These are phyloP conservation scores for Noctua comes DNA, from an alignment of 2,888 invertebrate species.

Conservation along the genomic window DNA sequence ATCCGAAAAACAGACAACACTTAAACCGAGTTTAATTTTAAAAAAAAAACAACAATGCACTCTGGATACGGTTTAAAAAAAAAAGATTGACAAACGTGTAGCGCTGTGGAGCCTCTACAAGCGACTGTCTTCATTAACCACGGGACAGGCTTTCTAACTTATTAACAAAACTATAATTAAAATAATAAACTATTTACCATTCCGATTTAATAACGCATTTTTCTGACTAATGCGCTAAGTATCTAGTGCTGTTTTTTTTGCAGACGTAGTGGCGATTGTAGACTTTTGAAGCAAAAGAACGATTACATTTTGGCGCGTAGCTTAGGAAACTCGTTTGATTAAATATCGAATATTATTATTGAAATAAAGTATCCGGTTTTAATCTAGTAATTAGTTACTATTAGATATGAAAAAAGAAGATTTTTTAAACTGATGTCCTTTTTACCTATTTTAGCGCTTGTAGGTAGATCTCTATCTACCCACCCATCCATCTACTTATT, in stretches of 20 bases:
- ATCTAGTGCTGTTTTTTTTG: slow-evolving; percentile 1
- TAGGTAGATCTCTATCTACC: neutral
- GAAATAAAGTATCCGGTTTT: slow-evolving; percentile 5
- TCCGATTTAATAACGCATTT: slow-evolving; percentile 29
- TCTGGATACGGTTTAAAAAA: slow-evolving; percentile 8
- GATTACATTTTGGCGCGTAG: neutral
- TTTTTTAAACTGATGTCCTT: neutral
- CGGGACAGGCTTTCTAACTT: slow-evolving; percentile 20
- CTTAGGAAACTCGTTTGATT: slow-evolving; percentile 12
- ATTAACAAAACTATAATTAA: slow-evolving; percentile 25
- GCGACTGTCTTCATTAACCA: slow-evolving; percentile 59
- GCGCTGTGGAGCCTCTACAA: slow-evolving; percentile 54
- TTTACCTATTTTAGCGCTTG: neutral
- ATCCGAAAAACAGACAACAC: slow-evolving; percentile 33
- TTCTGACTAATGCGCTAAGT: slow-evolving; percentile 2
- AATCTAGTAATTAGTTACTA: neutral
- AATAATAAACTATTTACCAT: slow-evolving; percentile 17
- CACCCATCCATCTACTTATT: neutral
- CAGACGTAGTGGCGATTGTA: slow-evolving; percentile 13
- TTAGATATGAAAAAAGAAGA: neutral
- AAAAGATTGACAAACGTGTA: slow-evolving; percentile 49
- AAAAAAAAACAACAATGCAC: slow-evolving; percentile 36
- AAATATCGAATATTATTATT: slow-evolving; percentile 6
- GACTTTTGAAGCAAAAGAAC: slow-evolving; percentile 1
- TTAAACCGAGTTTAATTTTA: neutral